phyloP scores from a whole-genome alignment of 2,113 vertebrate genomes.

The Psephotus haematonotus region DNA sequence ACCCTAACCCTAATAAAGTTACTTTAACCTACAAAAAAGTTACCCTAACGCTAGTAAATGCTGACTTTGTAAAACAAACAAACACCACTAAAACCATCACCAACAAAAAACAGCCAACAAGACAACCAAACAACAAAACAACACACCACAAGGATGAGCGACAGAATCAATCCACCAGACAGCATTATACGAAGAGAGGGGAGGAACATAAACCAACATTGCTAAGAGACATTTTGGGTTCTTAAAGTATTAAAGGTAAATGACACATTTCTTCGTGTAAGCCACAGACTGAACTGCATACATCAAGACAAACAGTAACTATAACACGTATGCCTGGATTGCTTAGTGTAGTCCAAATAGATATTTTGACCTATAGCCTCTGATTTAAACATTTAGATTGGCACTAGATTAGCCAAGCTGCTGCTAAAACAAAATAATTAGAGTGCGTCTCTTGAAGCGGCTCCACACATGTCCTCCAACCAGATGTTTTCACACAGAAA shows the following conservation, averaged over 20 bases:
- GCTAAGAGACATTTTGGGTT: background rate
- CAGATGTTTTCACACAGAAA: slow-evolving; percentile 41
- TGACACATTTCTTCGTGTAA: background rate
- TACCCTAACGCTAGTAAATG: background rate
- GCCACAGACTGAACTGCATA: background rate
- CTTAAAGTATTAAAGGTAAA: background rate
- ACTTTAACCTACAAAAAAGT: background rate
- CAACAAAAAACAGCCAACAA: background rate
- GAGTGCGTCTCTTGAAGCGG: background rate
- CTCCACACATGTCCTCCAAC: background rate
- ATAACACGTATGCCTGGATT: background rate
- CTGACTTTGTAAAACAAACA: background rate
- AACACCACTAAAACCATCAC: background rate
- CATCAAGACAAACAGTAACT: background rate
- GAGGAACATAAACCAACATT: background rate
- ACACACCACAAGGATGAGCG: background rate
- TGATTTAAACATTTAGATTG: background rate
- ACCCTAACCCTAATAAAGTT: background rate
- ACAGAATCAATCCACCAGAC: background rate
- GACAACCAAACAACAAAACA: background rate
- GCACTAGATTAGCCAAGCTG: background rate
- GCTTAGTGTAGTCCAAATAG: background rate
- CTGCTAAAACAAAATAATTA: slow-evolving; percentile 12
- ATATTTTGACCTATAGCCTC: background rate
- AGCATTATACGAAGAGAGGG: background rate